Percentiles rank a stretch among this genome's conserved stretches.
phyloP scores from a whole-genome alignment of 2,797 vertebrate species.

The Anableps anableps region DNA sequence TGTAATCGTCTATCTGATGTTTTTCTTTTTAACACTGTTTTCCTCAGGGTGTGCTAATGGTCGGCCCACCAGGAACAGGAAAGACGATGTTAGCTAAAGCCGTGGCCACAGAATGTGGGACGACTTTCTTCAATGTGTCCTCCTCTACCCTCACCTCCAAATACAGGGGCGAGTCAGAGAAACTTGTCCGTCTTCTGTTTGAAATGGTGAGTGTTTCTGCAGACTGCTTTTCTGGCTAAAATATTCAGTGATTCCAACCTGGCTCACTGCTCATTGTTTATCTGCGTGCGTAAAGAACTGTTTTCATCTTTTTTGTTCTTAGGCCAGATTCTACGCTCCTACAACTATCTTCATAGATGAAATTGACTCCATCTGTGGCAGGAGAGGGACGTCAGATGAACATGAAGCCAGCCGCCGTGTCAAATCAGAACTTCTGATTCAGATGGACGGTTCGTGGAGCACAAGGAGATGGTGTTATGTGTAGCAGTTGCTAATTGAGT shows the following conservation, averaged over 20 bases:
- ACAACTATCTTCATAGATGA: slow-evolving; percentile 99
- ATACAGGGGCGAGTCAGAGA: slow-evolving; percentile 97
- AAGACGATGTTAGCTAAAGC: slow-evolving; percentile 99
- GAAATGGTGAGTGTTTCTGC: slow-evolving; percentile 89
- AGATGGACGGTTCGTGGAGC: slow-evolving; percentile 94
- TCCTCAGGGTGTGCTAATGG: slow-evolving; percentile 94
- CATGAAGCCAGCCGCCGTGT: slow-evolving; percentile 97
- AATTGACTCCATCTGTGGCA: slow-evolving; percentile 96
- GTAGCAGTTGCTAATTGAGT: not conserved
- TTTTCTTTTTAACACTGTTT: not conserved
- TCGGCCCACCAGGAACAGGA: slow-evolving; percentile 96
- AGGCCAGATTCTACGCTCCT: slow-evolving; percentile 97
- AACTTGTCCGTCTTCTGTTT: slow-evolving; percentile 95
- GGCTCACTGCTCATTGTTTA: not conserved
- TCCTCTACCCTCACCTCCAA: slow-evolving; percentile 97
- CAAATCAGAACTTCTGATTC: slow-evolving; percentile 95
- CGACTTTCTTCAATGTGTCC: slow-evolving; percentile 97
- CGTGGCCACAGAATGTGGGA: slow-evolving; percentile 97
- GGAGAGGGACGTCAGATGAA: slow-evolving; percentile 94
- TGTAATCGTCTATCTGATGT: not conserved
- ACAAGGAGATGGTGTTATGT: not conserved
- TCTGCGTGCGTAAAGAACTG: not conserved
- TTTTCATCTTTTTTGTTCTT: not conserved
- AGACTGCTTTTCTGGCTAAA: not conserved
- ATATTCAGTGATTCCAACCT: not conserved